Base-by-base conservation (phyloP, 2,888 invertebrate species). In the Microplitis deprimator region DNA sequence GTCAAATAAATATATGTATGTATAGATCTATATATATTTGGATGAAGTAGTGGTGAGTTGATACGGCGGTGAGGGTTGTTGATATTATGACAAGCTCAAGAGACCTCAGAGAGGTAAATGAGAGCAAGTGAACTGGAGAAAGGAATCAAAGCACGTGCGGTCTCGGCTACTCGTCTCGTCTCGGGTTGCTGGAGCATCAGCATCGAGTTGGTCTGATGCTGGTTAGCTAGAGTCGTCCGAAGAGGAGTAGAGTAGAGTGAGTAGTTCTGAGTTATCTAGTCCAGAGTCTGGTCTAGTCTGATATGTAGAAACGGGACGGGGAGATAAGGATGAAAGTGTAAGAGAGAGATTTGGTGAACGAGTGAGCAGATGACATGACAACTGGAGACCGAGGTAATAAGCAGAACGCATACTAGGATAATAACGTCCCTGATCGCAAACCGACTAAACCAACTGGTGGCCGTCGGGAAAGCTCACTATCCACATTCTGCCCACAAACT, bases 341-440 rank as follows among this genome's bases (percentile, higher is more conserved):
- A 50, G 8, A 50, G 50, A 50, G 50, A 50, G 50, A 50, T 50
- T 50, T 13, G 50, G 13, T 50, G 5, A 5, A 50, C 10, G 13
- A 50, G 50, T 50, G 50, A 50, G 50, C 50, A 74, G 68, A 73
- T 77, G 75, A 79, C 75, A 29, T 29, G 75, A 79, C 77, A 50
- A 73, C 75, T 20, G 29, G 20, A 64, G 68, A 75, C 68, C 40
- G 68, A 60, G 61, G 77, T 62, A 50, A 50, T 50, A 50, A 50
- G 50, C 50, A 50, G 71, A 69, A 71, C 75, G 76, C 67, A 68
- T 72, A 68, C 75, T 72, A 17, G 68, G 74, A 75, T 79, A 74
- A 78, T 80, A 79, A 80, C 73, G 73, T 77, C 74, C 73, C 74
- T 62, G 67, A 75, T 77, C 73, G 59, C 61, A 62, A 73, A 73